A percentile compares a stretch with the other conserved stretches of the same genome.
These are phyloP conservation scores for Ornithoptera alexandrae DNA, from an alignment of 2,888 invertebrate genomes.

Conservation along the genomic window DNA sequence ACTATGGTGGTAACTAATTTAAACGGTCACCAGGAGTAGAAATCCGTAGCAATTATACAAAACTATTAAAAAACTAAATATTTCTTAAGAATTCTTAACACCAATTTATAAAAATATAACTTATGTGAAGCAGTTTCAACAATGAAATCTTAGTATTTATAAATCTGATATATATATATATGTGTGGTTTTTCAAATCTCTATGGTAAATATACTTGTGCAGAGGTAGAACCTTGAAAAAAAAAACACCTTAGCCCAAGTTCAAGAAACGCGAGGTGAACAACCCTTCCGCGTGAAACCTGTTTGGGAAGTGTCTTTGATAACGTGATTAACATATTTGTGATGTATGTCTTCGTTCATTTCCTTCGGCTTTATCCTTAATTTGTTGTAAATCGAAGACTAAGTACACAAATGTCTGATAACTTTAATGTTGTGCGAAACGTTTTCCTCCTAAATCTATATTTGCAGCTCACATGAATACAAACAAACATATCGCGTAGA, in stretches of 20 bases:
- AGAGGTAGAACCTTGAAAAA: slow-evolving; percentile 30
- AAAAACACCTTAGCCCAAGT: slow-evolving; percentile 36
- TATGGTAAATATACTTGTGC: slow-evolving; percentile 33
- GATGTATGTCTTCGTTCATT: slow-evolving; percentile 25
- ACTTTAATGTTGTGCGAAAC: not conserved
- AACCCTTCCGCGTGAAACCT: slow-evolving; percentile 39
- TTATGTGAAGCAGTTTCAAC: too few relatives aligned
- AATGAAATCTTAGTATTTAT: too few relatives aligned
- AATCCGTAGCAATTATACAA: too few relatives aligned
- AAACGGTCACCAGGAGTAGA: too few relatives aligned
- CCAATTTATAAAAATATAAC: too few relatives aligned
- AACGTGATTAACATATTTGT: slow-evolving; percentile 42
- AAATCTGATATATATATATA: not conserved
- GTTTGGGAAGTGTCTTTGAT: slow-evolving; percentile 41
- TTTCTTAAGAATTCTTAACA: too few relatives aligned
- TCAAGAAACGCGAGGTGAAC: slow-evolving; percentile 40
- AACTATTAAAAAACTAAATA: too few relatives aligned
- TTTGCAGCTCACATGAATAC: too few relatives aligned
- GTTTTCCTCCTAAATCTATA: too few relatives aligned
- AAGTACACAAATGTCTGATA: slow-evolving; percentile 8
- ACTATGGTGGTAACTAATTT: too few relatives aligned
- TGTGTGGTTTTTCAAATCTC: not conserved
- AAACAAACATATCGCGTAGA: too few relatives aligned
- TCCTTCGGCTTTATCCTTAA: slow-evolving; percentile 24
- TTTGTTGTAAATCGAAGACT: slow-evolving; percentile 27